Percentiles rank a stretch among this genome's conserved stretches.
phyloP scores from a whole-genome alignment of 2,888 invertebrate genomes.

The Lasioglossum calceatum region DNA sequence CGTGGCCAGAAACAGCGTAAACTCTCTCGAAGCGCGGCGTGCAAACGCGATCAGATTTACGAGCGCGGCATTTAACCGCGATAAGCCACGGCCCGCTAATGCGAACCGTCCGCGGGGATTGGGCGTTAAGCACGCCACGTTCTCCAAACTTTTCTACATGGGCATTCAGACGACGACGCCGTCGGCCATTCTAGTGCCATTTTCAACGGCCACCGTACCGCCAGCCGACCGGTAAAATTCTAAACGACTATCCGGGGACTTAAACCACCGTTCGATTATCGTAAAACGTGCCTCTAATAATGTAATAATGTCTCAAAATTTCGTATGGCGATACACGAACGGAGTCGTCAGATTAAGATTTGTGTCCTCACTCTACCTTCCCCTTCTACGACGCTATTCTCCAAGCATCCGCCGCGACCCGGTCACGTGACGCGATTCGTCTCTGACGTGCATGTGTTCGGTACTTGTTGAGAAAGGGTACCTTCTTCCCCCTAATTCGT shows the following conservation, averaged over 20 bases:
- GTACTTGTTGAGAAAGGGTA: no score
- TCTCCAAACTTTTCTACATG: slow-evolving; percentile 34
- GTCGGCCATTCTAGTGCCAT: neutral
- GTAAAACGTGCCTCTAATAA: neutral
- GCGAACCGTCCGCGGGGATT: slow-evolving; percentile 44
- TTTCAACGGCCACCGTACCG: neutral
- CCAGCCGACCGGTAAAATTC: neutral
- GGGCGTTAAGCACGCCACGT: slow-evolving; percentile 33
- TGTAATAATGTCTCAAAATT: neutral
- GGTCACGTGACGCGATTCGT: no score
- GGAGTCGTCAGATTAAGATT: no score
- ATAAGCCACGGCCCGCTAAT: slow-evolving; percentile 64
- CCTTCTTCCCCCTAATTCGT: no score
- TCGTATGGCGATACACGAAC: neutral
- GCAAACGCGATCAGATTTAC: slow-evolving; percentile 69
- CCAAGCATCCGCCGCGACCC: no score
- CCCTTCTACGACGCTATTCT: no score
- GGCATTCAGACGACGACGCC: neutral
- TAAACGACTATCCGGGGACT: neutral
- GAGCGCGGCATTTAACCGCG: slow-evolving; percentile 52
- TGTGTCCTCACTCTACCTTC: no score
- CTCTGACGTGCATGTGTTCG: no score
- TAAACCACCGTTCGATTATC: neutral
- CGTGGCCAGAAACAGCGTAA: slow-evolving; percentile 48
- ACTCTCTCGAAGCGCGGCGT: slow-evolving; percentile 40